phyloP scores from a whole-genome alignment of 2,888 invertebrate genomes.

The Aphidoletes aphidimyza region DNA sequence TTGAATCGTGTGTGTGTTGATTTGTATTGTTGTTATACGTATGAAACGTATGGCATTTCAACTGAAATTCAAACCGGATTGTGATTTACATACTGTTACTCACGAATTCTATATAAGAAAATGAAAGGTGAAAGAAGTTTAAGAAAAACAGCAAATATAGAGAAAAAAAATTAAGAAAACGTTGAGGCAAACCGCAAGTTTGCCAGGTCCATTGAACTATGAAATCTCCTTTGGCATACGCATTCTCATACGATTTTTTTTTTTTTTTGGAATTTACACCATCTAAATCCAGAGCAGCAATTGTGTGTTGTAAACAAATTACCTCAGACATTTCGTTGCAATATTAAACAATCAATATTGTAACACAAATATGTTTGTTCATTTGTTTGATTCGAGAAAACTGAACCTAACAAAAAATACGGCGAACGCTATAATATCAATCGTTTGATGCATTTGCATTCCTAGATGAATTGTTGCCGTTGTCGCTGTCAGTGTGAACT shows the following conservation, averaged over 20 bases:
- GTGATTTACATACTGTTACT: conserved; percentile 33
- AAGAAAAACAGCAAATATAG: not conserved
- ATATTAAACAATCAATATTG: not conserved
- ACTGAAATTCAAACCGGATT: conserved; percentile 37
- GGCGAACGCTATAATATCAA: not conserved
- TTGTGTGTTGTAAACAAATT: not conserved
- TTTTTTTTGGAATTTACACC: no score
- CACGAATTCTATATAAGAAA: conserved; percentile 10
- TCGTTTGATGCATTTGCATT: not conserved
- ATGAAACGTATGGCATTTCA: not conserved
- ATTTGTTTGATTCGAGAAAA: no score
- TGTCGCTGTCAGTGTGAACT: no score
- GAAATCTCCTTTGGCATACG: not conserved
- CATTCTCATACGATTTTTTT: no score
- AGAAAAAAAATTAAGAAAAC: not conserved
- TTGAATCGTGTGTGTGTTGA: not conserved
- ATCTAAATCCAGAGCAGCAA: not conserved
- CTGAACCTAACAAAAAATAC: no score
- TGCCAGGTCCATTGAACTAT: conserved; percentile 13
- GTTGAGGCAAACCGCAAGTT: not conserved
- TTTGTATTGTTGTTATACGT: not conserved
- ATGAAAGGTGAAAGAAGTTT: conserved; percentile 47
- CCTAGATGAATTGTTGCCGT: not conserved
- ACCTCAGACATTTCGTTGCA: no score
- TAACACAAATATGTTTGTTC: no score